Evolutionary conservation across 30 jellyfish, hydroid and myxozoan genomes (phyloP).

Genomic region (Cassiopea xamachana): DNA sequence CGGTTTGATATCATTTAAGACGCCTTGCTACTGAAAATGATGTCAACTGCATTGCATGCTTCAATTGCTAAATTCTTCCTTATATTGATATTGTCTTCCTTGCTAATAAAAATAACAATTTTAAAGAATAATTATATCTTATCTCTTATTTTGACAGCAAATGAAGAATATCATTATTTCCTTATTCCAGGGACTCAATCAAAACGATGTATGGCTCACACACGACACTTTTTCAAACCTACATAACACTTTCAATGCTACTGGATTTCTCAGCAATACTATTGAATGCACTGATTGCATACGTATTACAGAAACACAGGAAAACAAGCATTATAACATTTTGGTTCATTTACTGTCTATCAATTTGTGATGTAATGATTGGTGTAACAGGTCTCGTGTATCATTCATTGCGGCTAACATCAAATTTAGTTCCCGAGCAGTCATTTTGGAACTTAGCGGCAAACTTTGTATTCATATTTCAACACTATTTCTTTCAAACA

Average conservation of each 20-base stretch:
- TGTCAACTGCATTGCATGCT: too few relatives aligned
- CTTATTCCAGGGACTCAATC: too few relatives aligned
- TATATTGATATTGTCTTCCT: too few relatives aligned
- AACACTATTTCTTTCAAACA: background rate
- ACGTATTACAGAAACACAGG: slow-evolving; percentile 3
- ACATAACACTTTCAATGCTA: background rate
- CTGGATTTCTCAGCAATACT: background rate
- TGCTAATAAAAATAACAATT: too few relatives aligned
- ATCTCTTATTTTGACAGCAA: too few relatives aligned
- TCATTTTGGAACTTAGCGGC: background rate
- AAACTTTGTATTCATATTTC: background rate
- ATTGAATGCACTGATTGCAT: background rate
- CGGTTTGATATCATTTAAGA: too few relatives aligned
- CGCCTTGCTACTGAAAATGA: too few relatives aligned
- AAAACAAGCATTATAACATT: background rate
- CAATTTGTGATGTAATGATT: background rate
- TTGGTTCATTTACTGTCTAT: background rate
- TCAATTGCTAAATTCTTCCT: too few relatives aligned
- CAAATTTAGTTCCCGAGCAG: background rate
- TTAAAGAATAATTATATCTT: too few relatives aligned
- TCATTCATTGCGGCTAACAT: background rate
- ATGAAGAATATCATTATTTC: too few relatives aligned
- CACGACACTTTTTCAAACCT: background rate
- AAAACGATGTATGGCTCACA: too few relatives aligned
- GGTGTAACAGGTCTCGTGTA: background rate